Evolutionary conservation across 2,888 invertebrate species (phyloP), one percentile per base, ranked within the genome.

Genomic region (Agriotes lineatus): DNA sequence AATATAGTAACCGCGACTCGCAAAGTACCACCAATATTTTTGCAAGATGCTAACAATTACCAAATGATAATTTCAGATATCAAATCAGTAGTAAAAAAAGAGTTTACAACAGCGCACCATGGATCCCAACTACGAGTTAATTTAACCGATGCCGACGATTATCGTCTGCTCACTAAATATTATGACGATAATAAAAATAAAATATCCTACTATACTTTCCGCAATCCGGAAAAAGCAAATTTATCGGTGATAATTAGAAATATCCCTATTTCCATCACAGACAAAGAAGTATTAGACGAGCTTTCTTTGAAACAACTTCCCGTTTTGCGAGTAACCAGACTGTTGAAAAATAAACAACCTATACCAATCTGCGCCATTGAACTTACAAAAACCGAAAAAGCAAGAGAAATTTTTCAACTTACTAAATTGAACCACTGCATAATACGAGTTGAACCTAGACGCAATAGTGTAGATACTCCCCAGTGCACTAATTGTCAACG

Each of bases 21-120:
- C 4, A 30, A 30, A 9, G n/a, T n/a, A n/a, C n/a, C n/a, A n/a
- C n/a, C n/a, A n/a, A 30, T 30, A 30, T 30, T 30, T 30, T 30
- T 30, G 9, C 30, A 9, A 30, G 30, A 9, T 30, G 9, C 4
- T 37, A 74, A 67, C n/a, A n/a, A n/a, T n/a, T n/a, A n/a, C n/a
- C n/a, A n/a, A n/a, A n/a, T n/a, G n/a, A n/a, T n/a, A n/a, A n/a
- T n/a, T n/a, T n/a, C n/a, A n/a, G n/a, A n/a, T n/a, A n/a, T n/a
- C n/a, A n/a, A n/a, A n/a, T n/a, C n/a, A n/a, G n/a, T n/a, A n/a
- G n/a, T n/a, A n/a, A n/a, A n/a, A n/a, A n/a, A n/a, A n/a, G n/a
- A n/a, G n/a, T 14, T 35, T 63, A 64, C 12, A 45, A 30, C 30
- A 6, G 30, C 30, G 4, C 9, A 30, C 9, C 30, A 30, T 6